A percentile compares a stretch with the other conserved stretches of the same genome.
Conservation (phyloP, 2,888 invertebrate genomes). For the Ceriagrion tenellum region DNA sequence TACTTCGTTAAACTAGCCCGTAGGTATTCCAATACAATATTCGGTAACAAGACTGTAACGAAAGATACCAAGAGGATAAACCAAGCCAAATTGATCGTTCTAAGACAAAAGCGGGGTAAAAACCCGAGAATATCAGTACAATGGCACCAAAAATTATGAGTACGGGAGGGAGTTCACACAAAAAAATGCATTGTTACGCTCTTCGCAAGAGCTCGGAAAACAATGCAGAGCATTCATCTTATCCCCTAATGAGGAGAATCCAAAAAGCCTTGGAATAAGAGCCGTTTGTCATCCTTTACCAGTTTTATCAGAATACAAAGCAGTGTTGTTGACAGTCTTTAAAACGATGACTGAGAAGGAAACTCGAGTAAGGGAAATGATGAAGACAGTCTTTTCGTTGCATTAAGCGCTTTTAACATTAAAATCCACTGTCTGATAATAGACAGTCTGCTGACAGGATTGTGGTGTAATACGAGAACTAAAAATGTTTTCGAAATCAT, state of each 20-base stretch:
- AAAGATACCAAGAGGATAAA: neutral
- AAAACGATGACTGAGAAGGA: neutral
- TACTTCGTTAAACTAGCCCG: neutral
- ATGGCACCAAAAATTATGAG: neutral
- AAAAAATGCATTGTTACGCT: neutral
- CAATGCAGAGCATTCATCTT: neutral
- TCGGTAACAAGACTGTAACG: neutral
- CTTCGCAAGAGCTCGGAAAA: neutral
- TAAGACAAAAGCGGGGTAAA: neutral
- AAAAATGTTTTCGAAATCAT: no score
- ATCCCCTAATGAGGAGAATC: neutral
- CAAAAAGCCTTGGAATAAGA: neutral
- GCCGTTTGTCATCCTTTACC: neutral
- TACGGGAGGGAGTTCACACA: neutral
- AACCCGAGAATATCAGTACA: neutral
- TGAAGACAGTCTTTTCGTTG: neutral
- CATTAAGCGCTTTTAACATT: neutral
- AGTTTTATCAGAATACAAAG: neutral
- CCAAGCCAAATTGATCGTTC: neutral
- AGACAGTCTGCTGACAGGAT: no score
- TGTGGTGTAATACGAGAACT: no score
- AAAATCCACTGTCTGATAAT: neutral
- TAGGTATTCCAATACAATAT: neutral
- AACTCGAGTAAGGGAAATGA: neutral
- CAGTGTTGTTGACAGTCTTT: neutral